Conservation (phyloP, 2,797 vertebrate genomes). For the Hybognathus amarus region DNA sequence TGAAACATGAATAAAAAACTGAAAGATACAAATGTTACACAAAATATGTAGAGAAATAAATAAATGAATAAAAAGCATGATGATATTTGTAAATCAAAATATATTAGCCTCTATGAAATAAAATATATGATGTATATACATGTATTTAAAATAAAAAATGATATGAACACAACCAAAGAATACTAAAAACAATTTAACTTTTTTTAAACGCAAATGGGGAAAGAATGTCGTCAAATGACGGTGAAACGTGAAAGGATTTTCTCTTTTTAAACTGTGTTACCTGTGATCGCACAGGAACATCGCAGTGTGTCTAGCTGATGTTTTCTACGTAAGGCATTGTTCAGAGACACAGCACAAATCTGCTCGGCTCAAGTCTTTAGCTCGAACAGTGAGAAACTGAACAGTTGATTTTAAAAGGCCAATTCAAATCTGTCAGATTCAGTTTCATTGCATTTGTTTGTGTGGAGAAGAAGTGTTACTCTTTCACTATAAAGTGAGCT, state of each 20-base stretch:
- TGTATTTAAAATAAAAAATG: slow-evolving; percentile 7
- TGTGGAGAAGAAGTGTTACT: not conserved
- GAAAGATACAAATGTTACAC: slow-evolving; percentile 6
- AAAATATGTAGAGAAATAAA: not conserved
- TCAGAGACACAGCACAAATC: not conserved
- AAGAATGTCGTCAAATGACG: not conserved
- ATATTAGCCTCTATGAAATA: slow-evolving; percentile 21
- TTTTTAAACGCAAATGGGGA: not conserved
- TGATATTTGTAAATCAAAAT: not conserved
- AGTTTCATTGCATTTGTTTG: not conserved
- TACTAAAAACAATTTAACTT: not conserved
- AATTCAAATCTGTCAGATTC: not conserved
- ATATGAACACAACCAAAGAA: not conserved
- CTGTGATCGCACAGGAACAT: not conserved
- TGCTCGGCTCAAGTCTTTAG: not conserved
- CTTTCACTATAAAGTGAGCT: not conserved
- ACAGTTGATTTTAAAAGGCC: not conserved
- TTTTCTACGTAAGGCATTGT: slow-evolving; percentile 15
- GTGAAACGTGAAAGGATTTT: not conserved
- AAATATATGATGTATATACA: slow-evolving; percentile 35
- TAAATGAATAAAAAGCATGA: not conserved
- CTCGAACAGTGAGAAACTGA: not conserved
- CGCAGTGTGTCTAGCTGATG: slow-evolving; percentile 7
- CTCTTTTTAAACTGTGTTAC: not conserved
- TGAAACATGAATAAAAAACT: slow-evolving; percentile 16